Percentiles rank a stretch among this genome's conserved stretches.
Evolutionary conservation across 2,113 vertebrate species (phyloP).

Genomic region (Poeciliopsis turrubarensis): DNA sequence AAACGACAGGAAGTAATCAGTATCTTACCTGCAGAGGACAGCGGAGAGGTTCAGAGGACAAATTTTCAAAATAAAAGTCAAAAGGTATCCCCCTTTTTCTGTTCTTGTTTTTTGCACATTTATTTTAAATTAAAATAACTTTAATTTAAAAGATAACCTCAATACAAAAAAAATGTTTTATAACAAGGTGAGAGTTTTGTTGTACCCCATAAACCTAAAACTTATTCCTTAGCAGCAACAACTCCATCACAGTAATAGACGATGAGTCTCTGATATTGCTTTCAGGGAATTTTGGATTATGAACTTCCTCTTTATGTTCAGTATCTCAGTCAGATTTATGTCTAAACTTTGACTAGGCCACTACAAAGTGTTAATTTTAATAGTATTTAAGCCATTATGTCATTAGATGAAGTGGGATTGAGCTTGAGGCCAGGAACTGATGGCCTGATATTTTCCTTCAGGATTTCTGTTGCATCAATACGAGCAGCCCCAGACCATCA

Average conservation of each 20-base stretch:
- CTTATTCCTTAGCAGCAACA: too few species aligned
- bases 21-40: neutral
- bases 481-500: neutral
- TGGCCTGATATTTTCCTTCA: neutral
- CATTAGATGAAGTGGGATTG: neutral
- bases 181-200: neutral
- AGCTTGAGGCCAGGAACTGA: neutral
- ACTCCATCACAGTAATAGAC: too few species aligned
- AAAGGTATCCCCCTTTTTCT: too few species aligned
- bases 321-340: neutral
- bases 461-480: too few species aligned
- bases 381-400: neutral
- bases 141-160: neutral
- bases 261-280: neutral
- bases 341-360: neutral
- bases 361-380: neutral
- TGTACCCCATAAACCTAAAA: neutral
- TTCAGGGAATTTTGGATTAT: neutral
- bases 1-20: neutral
- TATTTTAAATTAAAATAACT: neutral
- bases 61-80: neutral
- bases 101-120: neutral
- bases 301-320: neutral
- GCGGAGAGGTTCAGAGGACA: neutral
- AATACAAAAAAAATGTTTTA: neutral